phyloP scores from a whole-genome alignment of 1,140 invertebrate species.

The Aphidius ervi region DNA sequence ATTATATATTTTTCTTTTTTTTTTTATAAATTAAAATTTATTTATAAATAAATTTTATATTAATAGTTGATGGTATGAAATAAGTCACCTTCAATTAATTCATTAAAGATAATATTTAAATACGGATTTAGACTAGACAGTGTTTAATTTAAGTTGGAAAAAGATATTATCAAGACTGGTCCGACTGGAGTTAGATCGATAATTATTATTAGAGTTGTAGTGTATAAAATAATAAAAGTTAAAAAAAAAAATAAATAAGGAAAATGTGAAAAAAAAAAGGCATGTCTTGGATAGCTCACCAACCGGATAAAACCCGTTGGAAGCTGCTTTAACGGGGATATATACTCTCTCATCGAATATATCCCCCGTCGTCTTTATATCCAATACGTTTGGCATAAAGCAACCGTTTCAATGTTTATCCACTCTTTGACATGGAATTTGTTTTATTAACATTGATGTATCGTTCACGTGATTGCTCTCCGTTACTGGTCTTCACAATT shows the following conservation, averaged over 20 bases:
- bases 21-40: too few relatives aligned
- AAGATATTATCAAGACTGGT: slow-evolving; percentile 46
- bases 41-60: too few relatives aligned
- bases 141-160: slow-evolving; percentile 43
- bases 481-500: too few relatives aligned
- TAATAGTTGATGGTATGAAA: too few relatives aligned
- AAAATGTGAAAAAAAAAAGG: not conserved
- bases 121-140: slow-evolving; percentile 39
- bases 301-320: slow-evolving; percentile 22
- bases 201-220: slow-evolving; percentile 41
- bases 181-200: slow-evolving; percentile 37
- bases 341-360: slow-evolving; percentile 9
- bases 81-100: slow-evolving; percentile 27
- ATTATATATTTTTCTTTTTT: too few relatives aligned
- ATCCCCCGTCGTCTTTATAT: not conserved
- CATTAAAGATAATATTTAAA: slow-evolving; percentile 25
- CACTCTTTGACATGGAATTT: not conserved
- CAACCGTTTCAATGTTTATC: slow-evolving; percentile 1
- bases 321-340: slow-evolving; percentile 15
- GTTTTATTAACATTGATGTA: too few relatives aligned
- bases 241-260: slow-evolving; percentile 2
- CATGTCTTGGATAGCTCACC: slow-evolving; percentile 1
- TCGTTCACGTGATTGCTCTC: too few relatives aligned
- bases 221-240: slow-evolving; percentile 22
- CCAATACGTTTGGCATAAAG: not conserved